phyloP scores from a whole-genome alignment of 2,113 vertebrate genomes.

The Apodemus sylvaticus region DNA sequence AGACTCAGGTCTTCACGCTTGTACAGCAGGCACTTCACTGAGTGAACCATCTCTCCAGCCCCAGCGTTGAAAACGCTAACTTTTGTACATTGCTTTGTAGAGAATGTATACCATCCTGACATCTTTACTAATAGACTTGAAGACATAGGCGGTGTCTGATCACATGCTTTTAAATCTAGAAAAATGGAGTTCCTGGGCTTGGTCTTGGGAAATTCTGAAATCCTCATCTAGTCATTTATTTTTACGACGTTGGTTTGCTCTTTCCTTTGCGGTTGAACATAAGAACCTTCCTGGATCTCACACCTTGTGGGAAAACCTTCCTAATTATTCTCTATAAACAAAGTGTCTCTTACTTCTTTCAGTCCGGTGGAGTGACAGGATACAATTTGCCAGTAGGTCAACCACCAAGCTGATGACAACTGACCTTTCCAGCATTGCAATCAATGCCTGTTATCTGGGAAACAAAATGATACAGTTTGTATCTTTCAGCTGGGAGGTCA shows the following conservation, averaged over 20 bases:
- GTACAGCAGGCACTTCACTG: not conserved
- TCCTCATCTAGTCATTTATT: not conserved
- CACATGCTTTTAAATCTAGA: not conserved
- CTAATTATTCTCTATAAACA: slow-evolving; percentile 18
- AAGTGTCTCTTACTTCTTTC: not conserved
- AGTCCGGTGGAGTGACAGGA: slow-evolving; percentile 55
- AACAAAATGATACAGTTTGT: slow-evolving; percentile 77
- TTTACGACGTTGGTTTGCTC: not conserved
- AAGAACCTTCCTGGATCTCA: not conserved
- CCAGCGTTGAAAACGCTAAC: not conserved
- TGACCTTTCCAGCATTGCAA: slow-evolving; percentile 71
- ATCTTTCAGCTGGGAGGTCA: slow-evolving; percentile 56
- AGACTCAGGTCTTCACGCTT: not conserved
- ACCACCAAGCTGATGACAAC: slow-evolving; percentile 58
- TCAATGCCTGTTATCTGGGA: slow-evolving; percentile 76
- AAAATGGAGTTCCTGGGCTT: not conserved
- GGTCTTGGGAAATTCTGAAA: not conserved
- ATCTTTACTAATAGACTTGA: not conserved
- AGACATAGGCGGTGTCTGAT: not conserved
- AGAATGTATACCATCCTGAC: not conserved
- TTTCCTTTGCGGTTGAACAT: not conserved
- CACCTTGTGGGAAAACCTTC: slow-evolving; percentile 35
- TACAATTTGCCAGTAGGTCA: slow-evolving; percentile 74
- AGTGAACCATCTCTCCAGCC: not conserved
- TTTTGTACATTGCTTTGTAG: slow-evolving; percentile 38